A percentile compares a stretch with the other conserved stretches of the same genome.
Conservation (phyloP, 1,140 invertebrate genomes). For the Reticulitermes speratus region DNA sequence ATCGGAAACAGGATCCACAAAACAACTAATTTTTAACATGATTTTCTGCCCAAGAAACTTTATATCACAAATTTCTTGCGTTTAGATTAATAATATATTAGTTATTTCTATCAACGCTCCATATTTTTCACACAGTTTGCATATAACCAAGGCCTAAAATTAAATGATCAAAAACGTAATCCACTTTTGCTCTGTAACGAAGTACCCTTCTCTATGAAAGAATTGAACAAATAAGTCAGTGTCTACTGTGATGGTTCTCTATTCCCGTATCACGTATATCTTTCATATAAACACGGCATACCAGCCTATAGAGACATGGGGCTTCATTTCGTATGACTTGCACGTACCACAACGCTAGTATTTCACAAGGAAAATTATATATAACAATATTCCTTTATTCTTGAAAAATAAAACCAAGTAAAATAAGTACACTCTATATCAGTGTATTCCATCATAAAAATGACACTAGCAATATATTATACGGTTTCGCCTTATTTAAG, state of each 20-base stretch:
- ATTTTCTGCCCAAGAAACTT: no score
- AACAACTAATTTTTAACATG: no score
- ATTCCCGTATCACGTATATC: background rate
- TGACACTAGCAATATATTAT: conserved; percentile 3
- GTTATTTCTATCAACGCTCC: no score
- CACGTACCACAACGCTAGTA: background rate
- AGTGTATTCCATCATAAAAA: conserved; percentile 3
- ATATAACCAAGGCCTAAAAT: no score
- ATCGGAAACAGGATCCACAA: no score
- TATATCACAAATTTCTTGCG: no score
- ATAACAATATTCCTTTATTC: conserved; percentile 13
- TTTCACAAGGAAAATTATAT: conserved; percentile 5
- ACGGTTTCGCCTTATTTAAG: background rate
- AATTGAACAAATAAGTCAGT: conserved; percentile 7
- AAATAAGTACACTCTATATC: background rate
- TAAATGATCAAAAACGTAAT: no score
- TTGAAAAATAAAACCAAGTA: background rate
- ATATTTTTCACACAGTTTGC: no score
- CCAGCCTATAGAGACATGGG: background rate
- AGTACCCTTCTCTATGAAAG: background rate
- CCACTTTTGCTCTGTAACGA: no score
- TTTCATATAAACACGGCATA: background rate
- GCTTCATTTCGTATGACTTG: background rate
- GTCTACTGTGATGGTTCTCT: background rate
- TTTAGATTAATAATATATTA: no score